Conservation (phyloP, 2,888 invertebrate species). For the Sabatieria punctata region DNA sequence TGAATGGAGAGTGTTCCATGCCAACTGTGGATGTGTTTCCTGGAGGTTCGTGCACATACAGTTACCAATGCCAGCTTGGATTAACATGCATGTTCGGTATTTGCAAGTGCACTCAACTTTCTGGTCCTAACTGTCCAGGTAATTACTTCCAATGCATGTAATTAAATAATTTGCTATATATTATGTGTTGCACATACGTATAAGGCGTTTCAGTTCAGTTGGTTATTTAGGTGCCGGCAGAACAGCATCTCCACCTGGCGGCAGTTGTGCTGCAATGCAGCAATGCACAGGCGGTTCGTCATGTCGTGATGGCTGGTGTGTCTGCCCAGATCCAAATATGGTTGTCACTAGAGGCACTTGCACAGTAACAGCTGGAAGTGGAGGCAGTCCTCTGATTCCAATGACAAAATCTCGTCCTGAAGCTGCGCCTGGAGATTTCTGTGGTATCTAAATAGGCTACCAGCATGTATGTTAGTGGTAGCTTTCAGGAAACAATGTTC, state of each 20-base stretch:
- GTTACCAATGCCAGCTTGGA: conserved; percentile 21
- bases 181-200: too few relatives aligned
- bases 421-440: conserved; percentile 1
- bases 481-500: not conserved
- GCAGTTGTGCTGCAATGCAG: conserved; percentile 21
- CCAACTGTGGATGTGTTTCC: conserved; percentile 11
- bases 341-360: conserved; percentile 22
- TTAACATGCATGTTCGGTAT: conserved; percentile 24
- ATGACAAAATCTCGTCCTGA: too few relatives aligned
- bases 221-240: conserved; percentile 18
- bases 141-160: too few relatives aligned
- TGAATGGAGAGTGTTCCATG: not conserved
- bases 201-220: not conserved
- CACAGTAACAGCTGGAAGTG: not conserved
- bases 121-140: too few relatives aligned
- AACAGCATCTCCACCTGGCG: conserved; percentile 25
- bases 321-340: conserved; percentile 26
- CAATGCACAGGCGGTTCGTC: conserved; percentile 24
- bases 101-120: conserved; percentile 22
- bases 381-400: not conserved
- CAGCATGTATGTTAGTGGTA: too few relatives aligned
- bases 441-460: too few relatives aligned
- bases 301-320: conserved; percentile 23
- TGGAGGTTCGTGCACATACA: conserved; percentile 18
- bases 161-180: too few relatives aligned